phyloP scores from a whole-genome alignment of 1,140 invertebrate species.

The Trichonephila clavata region DNA sequence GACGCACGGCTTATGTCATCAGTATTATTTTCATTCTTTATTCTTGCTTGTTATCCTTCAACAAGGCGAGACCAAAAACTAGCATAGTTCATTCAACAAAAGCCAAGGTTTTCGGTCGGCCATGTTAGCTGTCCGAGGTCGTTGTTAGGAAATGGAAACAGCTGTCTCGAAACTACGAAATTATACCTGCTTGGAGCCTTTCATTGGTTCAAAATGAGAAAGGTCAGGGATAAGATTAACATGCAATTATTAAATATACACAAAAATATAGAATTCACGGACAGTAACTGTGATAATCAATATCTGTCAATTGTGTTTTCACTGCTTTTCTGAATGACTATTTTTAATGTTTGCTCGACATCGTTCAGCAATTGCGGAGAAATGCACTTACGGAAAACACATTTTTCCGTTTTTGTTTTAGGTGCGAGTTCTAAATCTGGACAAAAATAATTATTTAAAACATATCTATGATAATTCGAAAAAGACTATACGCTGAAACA shows the following conservation, averaged over 20 bases:
- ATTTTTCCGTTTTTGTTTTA: not conserved
- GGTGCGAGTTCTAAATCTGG: too few relatives aligned
- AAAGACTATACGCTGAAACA: too few relatives aligned
- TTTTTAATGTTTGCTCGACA: not conserved
- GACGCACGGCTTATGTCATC: constrained; percentile 47
- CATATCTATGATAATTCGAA: too few relatives aligned
- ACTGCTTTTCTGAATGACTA: not conserved
- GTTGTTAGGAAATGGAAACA: constrained; percentile 37
- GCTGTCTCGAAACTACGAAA: constrained; percentile 24
- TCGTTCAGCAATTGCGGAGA: not conserved
- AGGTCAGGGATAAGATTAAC: constrained; percentile 10
- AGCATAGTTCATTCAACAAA: constrained; percentile 55
- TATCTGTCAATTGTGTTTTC: not conserved
- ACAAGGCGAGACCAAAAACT: constrained; percentile 29
- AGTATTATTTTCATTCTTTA: constrained; percentile 48
- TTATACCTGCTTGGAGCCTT: not conserved
- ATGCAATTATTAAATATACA: not conserved
- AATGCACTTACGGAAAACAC: not conserved
- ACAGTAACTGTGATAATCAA: constrained; percentile 4
- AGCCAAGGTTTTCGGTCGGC: constrained; percentile 39
- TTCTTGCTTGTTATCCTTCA: constrained; percentile 41
- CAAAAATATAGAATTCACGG: not conserved
- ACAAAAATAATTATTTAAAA: too few relatives aligned
- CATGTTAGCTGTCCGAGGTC: constrained; percentile 33
- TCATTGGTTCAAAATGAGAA: not conserved